phyloP scores from a whole-genome alignment of 2,797 vertebrate genomes.

The Danio albolineatus region DNA sequence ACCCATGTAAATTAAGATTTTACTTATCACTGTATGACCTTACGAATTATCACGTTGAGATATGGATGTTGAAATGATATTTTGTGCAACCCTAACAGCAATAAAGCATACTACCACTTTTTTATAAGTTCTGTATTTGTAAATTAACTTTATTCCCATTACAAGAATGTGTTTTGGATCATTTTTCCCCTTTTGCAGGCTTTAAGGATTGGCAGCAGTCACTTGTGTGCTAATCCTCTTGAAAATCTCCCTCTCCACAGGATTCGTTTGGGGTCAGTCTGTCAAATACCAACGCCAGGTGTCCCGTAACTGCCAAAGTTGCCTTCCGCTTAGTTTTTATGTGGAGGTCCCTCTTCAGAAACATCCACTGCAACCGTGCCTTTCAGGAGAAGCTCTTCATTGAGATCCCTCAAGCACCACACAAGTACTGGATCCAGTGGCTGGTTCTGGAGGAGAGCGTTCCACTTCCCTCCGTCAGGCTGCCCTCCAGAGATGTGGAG shows the following conservation, averaged over 20 bases:
- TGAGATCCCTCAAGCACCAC: slow-evolving; percentile 11
- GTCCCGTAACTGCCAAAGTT: slow-evolving; percentile 56
- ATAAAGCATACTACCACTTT: too few species aligned
- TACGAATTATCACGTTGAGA: too few species aligned
- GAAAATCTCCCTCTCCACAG: slow-evolving; percentile 21
- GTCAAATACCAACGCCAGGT: slow-evolving; percentile 54
- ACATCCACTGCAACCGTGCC: slow-evolving; percentile 67
- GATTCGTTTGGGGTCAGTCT: slow-evolving; percentile 64
- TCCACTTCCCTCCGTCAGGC: slow-evolving; percentile 62
- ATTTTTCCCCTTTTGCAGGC: too few species aligned
- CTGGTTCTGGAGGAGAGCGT: slow-evolving; percentile 69
- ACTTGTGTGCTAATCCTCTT: neutral
- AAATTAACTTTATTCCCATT: too few species aligned
- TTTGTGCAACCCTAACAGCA: too few species aligned
- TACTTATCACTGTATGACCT: too few species aligned
- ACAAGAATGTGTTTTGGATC: too few species aligned
- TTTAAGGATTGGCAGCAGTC: too few species aligned
- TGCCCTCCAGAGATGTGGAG: slow-evolving; percentile 63
- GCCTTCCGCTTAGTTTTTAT: slow-evolving; percentile 69
- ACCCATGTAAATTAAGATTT: too few species aligned
- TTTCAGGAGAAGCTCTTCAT: slow-evolving; percentile 73
- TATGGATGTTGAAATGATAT: too few species aligned
- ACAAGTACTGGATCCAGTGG: slow-evolving; percentile 66
- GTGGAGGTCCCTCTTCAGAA: slow-evolving; percentile 65
- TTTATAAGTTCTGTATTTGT: too few species aligned